A percentile compares a stretch with the other conserved stretches of the same genome.
Evolutionary conservation across 2,888 invertebrate genomes (phyloP).

Genomic region (Tortricodes alternella): DNA sequence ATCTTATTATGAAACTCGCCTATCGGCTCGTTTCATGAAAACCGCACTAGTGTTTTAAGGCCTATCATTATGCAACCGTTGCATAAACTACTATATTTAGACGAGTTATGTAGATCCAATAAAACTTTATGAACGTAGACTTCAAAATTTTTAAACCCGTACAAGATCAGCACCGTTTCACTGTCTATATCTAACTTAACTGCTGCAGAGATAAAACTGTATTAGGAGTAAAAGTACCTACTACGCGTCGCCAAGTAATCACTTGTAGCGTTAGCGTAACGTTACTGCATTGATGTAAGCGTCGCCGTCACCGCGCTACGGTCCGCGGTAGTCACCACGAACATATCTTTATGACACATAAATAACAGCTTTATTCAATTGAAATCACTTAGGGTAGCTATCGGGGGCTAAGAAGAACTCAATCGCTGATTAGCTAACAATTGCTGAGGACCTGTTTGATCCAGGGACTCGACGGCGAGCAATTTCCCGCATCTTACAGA

Average conservation of each 20-base stretch:
- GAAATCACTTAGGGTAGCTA: not conserved
- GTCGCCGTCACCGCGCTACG: slow-evolving; percentile 25
- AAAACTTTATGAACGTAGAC: too few relatives aligned
- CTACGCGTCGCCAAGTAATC: slow-evolving; percentile 50
- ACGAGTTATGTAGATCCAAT: too few relatives aligned
- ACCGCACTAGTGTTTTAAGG: too few relatives aligned
- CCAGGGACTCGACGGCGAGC: too few relatives aligned
- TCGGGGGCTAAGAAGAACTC: too few relatives aligned
- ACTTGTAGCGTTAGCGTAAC: slow-evolving; percentile 59
- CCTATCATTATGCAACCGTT: too few relatives aligned
- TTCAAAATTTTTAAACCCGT: too few relatives aligned
- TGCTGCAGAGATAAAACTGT: slow-evolving; percentile 19
- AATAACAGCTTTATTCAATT: slow-evolving; percentile 1
- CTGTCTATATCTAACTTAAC: not conserved
- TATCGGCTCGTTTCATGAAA: too few relatives aligned
- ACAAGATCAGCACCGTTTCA: not conserved
- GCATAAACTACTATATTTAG: too few relatives aligned
- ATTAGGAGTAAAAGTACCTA: slow-evolving; percentile 29
- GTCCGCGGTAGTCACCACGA: not conserved
- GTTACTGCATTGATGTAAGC: slow-evolving; percentile 73
- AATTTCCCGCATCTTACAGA: not conserved
- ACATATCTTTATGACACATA: not conserved
- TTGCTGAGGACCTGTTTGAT: too few relatives aligned
- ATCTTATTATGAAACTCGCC: too few relatives aligned
- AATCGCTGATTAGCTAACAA: too few relatives aligned